Percentiles rank a stretch among this genome's conserved stretches.
phyloP scores from a whole-genome alignment of 2,888 invertebrate genomes.

The Saturnia pavonia region DNA sequence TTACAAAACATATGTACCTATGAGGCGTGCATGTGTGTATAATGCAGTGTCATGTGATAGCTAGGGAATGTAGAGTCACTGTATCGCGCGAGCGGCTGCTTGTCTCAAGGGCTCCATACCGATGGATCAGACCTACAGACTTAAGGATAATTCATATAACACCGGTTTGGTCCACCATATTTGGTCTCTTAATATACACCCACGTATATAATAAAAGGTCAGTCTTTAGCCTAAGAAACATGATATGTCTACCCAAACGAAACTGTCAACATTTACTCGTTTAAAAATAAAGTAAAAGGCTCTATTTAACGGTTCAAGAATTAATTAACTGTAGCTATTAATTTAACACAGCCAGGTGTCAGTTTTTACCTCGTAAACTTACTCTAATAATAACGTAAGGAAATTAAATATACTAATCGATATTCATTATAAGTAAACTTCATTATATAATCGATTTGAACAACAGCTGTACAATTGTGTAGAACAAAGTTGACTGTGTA shows the following conservation, averaged over 20 bases:
- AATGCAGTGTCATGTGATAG: no score
- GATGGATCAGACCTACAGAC: no score
- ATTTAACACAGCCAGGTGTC: conserved; percentile 3
- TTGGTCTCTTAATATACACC: background rate
- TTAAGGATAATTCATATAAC: no score
- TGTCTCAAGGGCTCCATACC: no score
- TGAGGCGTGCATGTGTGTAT: no score
- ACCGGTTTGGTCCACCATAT: no score
- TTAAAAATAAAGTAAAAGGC: background rate
- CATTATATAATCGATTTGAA: conserved; percentile 29
- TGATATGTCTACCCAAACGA: background rate
- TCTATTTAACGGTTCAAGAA: conserved; percentile 4
- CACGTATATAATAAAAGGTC: background rate
- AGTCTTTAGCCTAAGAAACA: background rate
- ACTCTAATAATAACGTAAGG: background rate
- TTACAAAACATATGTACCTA: no score
- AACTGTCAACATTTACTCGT: background rate
- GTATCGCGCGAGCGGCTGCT: no score
- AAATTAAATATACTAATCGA: conserved; percentile 6
- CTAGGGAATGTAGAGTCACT: no score
- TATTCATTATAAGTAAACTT: conserved; percentile 1
- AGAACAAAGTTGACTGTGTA: conserved; percentile 27
- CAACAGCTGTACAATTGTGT: conserved; percentile 54
- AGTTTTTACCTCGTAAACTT: background rate
- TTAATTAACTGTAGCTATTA: background rate